Evolutionary conservation across 2,888 invertebrate genomes (phyloP).

Genomic region (Neocrepidodera transversa): DNA sequence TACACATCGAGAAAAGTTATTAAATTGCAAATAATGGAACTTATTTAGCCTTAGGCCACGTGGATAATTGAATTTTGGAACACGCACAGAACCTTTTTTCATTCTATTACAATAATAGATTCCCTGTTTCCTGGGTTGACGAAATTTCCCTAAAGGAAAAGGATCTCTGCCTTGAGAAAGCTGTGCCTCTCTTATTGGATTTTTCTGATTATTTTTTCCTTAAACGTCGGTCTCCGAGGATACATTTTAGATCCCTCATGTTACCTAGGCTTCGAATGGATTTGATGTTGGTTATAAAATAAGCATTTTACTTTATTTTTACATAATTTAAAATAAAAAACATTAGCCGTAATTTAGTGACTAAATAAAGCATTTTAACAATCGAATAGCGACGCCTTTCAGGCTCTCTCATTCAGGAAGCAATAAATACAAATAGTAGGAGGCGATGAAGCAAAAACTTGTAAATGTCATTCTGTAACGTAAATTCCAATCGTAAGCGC

Average conservation of each 20-base stretch:
- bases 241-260: not conserved
- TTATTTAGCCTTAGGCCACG: constrained; percentile 18
- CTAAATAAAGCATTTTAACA: not conserved
- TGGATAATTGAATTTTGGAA: constrained; percentile 23
- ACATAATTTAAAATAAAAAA: no score
- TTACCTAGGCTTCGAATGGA: no score
- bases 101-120: constrained; percentile 28
- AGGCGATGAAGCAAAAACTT: constrained; percentile 35
- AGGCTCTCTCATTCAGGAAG: constrained; percentile 18
- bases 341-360: no score
- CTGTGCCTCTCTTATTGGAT: constrained; percentile 18
- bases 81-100: constrained; percentile 19
- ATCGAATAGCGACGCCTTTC: constrained; percentile 2
- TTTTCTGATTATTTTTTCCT: constrained; percentile 19
- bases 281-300: no score
- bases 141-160: constrained; percentile 25
- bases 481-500: constrained; percentile 32
- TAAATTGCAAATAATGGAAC: constrained; percentile 25
- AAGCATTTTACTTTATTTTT: no score
- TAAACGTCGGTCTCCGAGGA: constrained; percentile 18
- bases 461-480: constrained; percentile 33
- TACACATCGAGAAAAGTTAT: constrained; percentile 17
- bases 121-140: constrained; percentile 16
- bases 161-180: constrained; percentile 8
- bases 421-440: constrained; percentile 36